Evolutionary conservation across 2,888 invertebrate genomes (phyloP).

Genomic region (Atethmia centrago): DNA sequence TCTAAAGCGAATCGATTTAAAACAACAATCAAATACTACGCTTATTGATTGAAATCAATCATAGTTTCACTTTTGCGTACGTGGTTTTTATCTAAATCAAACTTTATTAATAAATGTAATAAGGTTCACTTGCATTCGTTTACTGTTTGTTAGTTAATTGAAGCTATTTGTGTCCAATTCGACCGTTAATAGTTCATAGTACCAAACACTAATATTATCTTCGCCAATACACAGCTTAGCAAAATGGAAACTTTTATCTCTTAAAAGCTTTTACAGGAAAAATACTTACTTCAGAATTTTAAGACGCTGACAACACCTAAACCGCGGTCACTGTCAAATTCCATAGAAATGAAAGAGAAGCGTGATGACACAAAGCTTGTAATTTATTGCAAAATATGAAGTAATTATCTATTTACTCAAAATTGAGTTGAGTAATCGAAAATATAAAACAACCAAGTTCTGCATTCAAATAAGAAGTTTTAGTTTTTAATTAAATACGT

Average conservation of each 20-base stretch:
- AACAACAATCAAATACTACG: slow-evolving; percentile 4
- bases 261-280: background rate
- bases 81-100: background rate
- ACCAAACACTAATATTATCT: slow-evolving; percentile 9
- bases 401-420: too few species aligned
- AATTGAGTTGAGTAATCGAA: too few species aligned
- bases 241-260: background rate
- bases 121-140: slow-evolving; percentile 15
- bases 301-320: too few species aligned
- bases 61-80: slow-evolving; percentile 5
- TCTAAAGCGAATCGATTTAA: slow-evolving; percentile 9
- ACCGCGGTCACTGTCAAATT: too few species aligned
- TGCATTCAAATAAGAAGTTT: too few species aligned
- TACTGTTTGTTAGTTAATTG: slow-evolving; percentile 18
- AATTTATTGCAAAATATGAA: too few species aligned
- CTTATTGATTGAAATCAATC: slow-evolving; percentile 12
- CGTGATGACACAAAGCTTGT: too few species aligned
- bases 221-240: background rate
- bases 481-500: too few species aligned
- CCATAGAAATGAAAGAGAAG: too few species aligned
- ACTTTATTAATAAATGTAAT: slow-evolving; percentile 1
- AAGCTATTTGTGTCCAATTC: slow-evolving; percentile 17
- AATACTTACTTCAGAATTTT: background rate
- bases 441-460: too few species aligned
- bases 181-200: background rate